Percentiles rank a stretch among this genome's conserved stretches.
Evolutionary conservation across 2,113 vertebrate genomes (phyloP).

Genomic region (Naja naja): DNA sequence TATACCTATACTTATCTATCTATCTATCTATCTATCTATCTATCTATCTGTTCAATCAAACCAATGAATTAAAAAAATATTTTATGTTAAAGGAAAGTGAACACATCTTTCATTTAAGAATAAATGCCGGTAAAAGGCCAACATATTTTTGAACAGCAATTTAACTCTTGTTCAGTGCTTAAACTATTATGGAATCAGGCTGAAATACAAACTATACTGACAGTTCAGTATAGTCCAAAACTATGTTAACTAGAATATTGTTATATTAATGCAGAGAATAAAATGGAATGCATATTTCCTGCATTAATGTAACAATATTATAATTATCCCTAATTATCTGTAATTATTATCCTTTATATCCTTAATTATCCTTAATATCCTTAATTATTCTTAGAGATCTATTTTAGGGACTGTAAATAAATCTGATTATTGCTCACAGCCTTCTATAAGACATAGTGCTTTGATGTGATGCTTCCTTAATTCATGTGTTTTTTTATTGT

Average conservation of each 20-base stretch:
- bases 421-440: not conserved
- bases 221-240: not conserved
- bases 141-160: not conserved
- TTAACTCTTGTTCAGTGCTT: not conserved
- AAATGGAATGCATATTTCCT: not conserved
- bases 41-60: too few species aligned
- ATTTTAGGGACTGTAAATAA: not conserved
- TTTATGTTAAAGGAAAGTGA: too few species aligned
- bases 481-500: not conserved
- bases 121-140: too few species aligned
- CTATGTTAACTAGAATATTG: not conserved
- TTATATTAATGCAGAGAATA: not conserved
- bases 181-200: not conserved
- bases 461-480: not conserved
- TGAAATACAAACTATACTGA: not conserved
- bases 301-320: not conserved
- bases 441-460: not conserved
- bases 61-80: too few species aligned
- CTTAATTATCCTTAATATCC: not conserved
- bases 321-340: not conserved
- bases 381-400: not conserved
- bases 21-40: too few species aligned
- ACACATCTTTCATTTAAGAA: too few species aligned
- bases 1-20: too few species aligned
- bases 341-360: not conserved